Evolutionary conservation across 2,797 vertebrate species (phyloP), one percentile per base, ranked within the genome.

Genomic region (Anguilla pacifica): DNA sequence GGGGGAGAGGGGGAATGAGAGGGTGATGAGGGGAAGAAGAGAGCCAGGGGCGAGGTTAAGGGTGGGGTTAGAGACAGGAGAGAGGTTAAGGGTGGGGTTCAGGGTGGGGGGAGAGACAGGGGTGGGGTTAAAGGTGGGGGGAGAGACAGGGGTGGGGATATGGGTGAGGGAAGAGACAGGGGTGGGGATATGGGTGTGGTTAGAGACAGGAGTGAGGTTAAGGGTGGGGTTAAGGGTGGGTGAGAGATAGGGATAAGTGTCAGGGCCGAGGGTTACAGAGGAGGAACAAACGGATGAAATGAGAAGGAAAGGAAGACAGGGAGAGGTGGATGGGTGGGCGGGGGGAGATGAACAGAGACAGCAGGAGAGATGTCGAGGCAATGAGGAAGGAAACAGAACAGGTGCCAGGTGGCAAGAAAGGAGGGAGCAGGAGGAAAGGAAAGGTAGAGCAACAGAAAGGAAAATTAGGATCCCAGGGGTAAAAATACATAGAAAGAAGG

Each of bases 381-480:
- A 70, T 57, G 22, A 70, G 55, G 6, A 39, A 64, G 31, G 88
- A 83, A 86, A 35, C 19, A 28, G 28, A 39, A 2, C 1, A 39
- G 31, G 31, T 2, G 70, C 9, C 2, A 35, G 2, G 64, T 2
- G 31, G 9, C 6, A 86, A 64, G 85, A 43, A 84, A 31, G 83
- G 88, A 6, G n/a, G 70, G 6, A 74, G 83, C 79, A 85, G 1
- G 59, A 86, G 83, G 89, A 79, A 86, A 84, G 6, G 86, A 46
- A 88, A 86, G 86, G 55, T 70, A 72, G 81, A 91, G 55, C 67
- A 59, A 88, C 74, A 89, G 28, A 74, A 91, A 90, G 88, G 89
- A 91, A 93, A 90, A 92, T 94, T 94, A 95, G 93, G 90, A 94
- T 92, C 89, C 9, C 84, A 88, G 83, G 92, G 91, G 90, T 92